phyloP scores from a whole-genome alignment of 2,113 vertebrate species.

The Fregata magnificens region DNA sequence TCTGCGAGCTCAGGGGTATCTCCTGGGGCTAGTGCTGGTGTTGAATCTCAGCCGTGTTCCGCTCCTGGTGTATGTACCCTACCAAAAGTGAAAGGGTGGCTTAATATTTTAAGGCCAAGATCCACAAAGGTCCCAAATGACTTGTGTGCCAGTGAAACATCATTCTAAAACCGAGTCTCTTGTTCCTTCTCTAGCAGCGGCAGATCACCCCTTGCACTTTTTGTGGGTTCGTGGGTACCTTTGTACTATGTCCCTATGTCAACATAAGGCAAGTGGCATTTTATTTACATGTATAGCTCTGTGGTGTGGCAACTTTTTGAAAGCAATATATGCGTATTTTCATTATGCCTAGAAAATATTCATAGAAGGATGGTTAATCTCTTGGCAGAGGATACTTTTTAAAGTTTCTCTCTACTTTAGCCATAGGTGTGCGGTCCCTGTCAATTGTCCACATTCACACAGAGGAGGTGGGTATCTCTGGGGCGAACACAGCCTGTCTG shows the following conservation, averaged over 20 bases:
- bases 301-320: not conserved
- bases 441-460: not conserved
- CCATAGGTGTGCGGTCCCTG: rapidly evolving
- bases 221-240: not conserved
- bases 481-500: not conserved
- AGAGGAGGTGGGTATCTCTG: not conserved
- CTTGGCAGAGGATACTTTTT: not conserved
- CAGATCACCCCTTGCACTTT: not conserved
- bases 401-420: not conserved
- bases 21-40: not conserved
- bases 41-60: not conserved
- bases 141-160: not conserved
- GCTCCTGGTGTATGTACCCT: not conserved
- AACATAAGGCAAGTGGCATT: not conserved
- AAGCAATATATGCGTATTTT: not conserved
- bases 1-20: not conserved
- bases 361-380: not conserved
- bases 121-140: not conserved
- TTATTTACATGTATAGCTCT: not conserved
- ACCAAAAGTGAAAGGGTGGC: not conserved
- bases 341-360: not conserved
- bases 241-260: not conserved
- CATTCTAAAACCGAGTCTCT: not conserved
- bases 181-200: not conserved
- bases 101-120: not conserved